Conservation (phyloP, 2,797 vertebrate genomes). For the Synaphobranchus kaupii region DNA sequence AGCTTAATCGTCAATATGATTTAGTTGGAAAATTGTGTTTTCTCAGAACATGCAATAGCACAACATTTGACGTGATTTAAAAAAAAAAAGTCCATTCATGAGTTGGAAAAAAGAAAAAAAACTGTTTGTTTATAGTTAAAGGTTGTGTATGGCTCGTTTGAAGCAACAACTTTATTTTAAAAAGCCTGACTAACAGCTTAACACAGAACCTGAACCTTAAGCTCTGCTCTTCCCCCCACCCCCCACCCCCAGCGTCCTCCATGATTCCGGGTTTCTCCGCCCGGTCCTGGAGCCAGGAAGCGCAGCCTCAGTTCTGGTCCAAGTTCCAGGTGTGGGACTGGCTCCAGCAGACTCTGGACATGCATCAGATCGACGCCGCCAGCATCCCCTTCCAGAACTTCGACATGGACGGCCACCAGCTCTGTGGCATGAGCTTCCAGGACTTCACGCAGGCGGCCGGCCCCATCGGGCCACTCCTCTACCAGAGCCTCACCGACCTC, state of each 20-base stretch:
- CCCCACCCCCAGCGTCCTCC: constrained; percentile 57
- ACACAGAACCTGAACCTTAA: neutral
- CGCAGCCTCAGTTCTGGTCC: constrained; percentile 92
- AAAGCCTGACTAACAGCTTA: neutral
- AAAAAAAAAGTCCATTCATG: no score
- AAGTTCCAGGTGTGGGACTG: constrained; percentile 99
- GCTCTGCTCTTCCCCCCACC: neutral
- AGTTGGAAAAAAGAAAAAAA: no score
- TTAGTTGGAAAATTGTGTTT: neutral
- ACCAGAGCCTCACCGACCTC: constrained; percentile 86
- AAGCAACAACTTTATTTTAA: no score
- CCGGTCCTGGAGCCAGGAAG: constrained; percentile 86
- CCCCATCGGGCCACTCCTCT: constrained; percentile 86
- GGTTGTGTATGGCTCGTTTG: no score
- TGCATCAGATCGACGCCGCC: constrained; percentile 91
- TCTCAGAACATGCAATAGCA: no score
- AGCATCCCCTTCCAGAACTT: constrained; percentile 94
- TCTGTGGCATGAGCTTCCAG: constrained; percentile 88
- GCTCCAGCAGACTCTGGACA: constrained; percentile 95
- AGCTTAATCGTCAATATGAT: neutral
- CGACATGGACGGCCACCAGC: constrained; percentile 89
- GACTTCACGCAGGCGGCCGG: constrained; percentile 89
- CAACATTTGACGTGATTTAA: no score
- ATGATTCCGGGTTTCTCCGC: constrained; percentile 73
- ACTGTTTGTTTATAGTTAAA: no score